A percentile compares a stretch with the other conserved stretches of the same genome.
phyloP scores from a whole-genome alignment of 1,140 invertebrate species.

The Phocides pigmalion region DNA sequence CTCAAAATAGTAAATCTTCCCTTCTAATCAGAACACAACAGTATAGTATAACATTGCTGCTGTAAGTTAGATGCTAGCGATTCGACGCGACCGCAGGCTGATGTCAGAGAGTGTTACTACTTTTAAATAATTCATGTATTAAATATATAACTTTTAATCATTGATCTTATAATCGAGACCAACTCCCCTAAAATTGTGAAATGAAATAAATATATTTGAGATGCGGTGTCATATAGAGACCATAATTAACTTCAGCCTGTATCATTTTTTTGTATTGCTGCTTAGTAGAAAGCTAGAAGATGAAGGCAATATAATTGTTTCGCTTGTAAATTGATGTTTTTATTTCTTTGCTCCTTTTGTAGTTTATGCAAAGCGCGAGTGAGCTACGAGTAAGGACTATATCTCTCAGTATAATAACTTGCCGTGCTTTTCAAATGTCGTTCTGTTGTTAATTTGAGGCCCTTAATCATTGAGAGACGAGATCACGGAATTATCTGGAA shows the following conservation, averaged over 20 bases:
- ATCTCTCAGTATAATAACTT: not conserved
- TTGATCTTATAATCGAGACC: too few species aligned
- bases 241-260: too few species aligned
- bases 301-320: not conserved
- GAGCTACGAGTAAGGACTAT: not conserved
- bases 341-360: not conserved
- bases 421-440: constrained; percentile 5
- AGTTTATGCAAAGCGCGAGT: not conserved
- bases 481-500: constrained; percentile 31
- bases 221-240: too few species aligned
- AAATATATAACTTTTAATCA: too few species aligned
- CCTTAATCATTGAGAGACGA: constrained; percentile 19
- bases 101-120: too few species aligned
- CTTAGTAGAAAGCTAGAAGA: too few species aligned
- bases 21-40: too few species aligned
- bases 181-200: not conserved
- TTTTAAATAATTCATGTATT: too few species aligned
- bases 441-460: constrained; percentile 20
- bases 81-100: too few species aligned
- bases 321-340: not conserved
- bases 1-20: too few species aligned
- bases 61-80: too few species aligned
- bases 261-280: not conserved
- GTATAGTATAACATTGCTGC: too few species aligned
- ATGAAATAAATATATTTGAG: not conserved